phyloP scores from a whole-genome alignment of 35 echinoderm and acorn worm genomes.

The Apostichopus parvimensis region DNA sequence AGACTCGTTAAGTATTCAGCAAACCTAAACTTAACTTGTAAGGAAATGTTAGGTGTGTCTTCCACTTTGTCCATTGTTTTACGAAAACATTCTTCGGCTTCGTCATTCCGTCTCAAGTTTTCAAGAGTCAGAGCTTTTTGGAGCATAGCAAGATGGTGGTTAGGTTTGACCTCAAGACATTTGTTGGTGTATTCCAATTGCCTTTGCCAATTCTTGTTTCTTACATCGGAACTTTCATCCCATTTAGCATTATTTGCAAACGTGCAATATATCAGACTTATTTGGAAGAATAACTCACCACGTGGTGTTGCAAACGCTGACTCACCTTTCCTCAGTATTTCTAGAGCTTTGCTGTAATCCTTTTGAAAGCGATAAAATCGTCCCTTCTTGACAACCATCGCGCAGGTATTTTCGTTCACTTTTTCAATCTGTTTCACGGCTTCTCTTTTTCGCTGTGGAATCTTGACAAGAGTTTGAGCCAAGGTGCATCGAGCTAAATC shows the following conservation, averaged over 20 bases:
- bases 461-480: not conserved
- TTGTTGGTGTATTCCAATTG: not conserved
- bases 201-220: not conserved
- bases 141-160: not conserved
- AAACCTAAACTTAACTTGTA: no score
- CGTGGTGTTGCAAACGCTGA: not conserved
- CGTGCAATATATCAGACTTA: not conserved
- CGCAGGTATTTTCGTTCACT: not conserved
- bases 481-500: slow-evolving; percentile 1
- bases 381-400: not conserved
- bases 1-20: no score
- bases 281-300: not conserved
- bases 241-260: not conserved
- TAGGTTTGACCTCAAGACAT: not conserved
- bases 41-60: no score
- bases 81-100: no score
- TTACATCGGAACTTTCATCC: not conserved
- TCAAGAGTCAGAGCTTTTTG: no score
- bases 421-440: not conserved
- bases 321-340: not conserved
- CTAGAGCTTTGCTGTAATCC: not conserved
- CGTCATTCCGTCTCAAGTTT: no score
- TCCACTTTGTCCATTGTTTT: no score
- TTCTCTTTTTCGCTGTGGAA: not conserved
- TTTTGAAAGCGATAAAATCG: slow-evolving; percentile 25